A percentile compares a stretch with the other conserved stretches of the same genome.
Evolutionary conservation across 2,888 invertebrate genomes (phyloP).

Genomic region (Lasioglossum marginatum): DNA sequence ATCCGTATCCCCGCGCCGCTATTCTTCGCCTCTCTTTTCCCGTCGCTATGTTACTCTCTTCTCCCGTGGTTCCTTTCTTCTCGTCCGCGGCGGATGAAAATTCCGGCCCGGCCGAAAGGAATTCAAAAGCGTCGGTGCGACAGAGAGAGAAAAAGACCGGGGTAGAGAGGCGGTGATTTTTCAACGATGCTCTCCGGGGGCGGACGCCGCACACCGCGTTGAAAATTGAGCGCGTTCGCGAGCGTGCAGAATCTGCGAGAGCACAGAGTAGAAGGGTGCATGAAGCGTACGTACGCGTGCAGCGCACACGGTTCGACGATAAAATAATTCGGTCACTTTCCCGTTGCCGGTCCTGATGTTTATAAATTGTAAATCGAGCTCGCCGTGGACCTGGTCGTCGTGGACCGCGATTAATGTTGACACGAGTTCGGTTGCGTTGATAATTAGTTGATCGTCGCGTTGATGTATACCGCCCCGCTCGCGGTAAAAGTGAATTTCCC

Average conservation of each 20-base stretch:
- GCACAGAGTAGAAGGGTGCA: not conserved
- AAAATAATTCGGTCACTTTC: constrained; percentile 40
- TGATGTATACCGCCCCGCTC: constrained; percentile 47
- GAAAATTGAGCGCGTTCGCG: constrained; percentile 2
- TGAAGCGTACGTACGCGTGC: not conserved
- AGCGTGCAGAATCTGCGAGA: not conserved
- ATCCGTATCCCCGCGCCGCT: constrained; percentile 52
- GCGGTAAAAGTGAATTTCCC: constrained; percentile 62
- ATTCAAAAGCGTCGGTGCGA: not conserved
- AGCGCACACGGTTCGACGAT: not conserved
- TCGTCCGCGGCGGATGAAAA: constrained; percentile 17
- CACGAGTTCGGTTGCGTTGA: constrained; percentile 52
- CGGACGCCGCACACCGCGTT: not conserved
- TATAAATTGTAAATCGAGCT: constrained; percentile 51
- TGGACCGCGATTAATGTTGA: constrained; percentile 63
- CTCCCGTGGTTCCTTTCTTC: not conserved
- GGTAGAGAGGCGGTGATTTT: not conserved
- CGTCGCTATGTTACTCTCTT: not conserved
- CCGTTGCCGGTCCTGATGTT: constrained; percentile 19
- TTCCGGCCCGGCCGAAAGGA: not conserved
- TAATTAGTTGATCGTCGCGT: constrained; percentile 67
- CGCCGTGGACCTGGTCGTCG: constrained; percentile 31
- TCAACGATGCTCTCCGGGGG: not conserved
- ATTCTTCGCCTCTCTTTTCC: constrained; percentile 32
- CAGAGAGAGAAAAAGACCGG: not conserved